Base-by-base conservation (phyloP, 2,888 invertebrate species). In the Brachyptera putata region DNA sequence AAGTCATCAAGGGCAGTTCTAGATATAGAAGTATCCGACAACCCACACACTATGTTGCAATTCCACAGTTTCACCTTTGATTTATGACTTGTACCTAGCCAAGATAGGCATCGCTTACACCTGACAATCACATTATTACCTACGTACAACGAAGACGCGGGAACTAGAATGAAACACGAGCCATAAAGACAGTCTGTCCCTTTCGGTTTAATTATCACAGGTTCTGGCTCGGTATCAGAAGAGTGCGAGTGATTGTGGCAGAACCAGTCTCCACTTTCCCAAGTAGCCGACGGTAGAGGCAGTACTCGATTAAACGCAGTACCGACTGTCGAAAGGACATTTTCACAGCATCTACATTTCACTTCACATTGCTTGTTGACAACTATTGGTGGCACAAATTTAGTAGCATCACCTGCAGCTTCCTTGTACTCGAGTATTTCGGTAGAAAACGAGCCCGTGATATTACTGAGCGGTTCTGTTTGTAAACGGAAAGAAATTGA, bases 201-300 rank as follows among this genome's bases (percentile, higher is more conserved):
- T 62, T 78, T 79, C 16, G 80, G 80, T 62, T 77, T 34, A n/a
- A 2, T 13, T 13, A 14, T 76, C 14, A 82, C 2, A 1, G 39
- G 67, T 62, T 55, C 71, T 63, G 66, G 41, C 16, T 61, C 68
- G 34, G 64, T 50, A 24, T 64, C 59, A 18, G 66, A 63, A 46
- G 71, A 68, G 22, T 72, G 71, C 46, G 77, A 76, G 46, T 71
- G 70, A 0, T 77, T 77, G 64, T 85, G 85, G 67, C 86, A 86
- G 70, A 84, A 86, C 83, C 84, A 85, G 64, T 86, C 85, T 0
- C 78, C 77, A 69, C 80, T 78, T 67, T 84, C 83, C 60, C 80
- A 73, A 72, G 79, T 79, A 14, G 78, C 76, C 0, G 83, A 79
- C 1, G 85, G 85, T 57, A 86, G 70, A 60, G 85, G 84, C 61